Conservation (phyloP, 2,113 vertebrate species). For the Speoplatyrhinus poulsoni region DNA sequence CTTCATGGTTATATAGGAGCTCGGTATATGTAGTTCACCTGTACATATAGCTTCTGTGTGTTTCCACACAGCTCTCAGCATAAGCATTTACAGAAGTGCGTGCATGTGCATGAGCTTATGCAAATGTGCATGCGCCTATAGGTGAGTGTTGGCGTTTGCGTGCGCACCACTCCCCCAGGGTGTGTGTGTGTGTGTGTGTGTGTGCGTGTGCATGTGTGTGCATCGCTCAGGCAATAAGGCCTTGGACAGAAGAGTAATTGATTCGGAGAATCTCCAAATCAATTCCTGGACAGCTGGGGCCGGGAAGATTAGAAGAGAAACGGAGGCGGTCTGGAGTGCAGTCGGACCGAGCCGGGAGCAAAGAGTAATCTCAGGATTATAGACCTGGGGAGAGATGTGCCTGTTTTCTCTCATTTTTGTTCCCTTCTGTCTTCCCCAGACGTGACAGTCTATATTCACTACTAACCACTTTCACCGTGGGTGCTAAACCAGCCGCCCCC, state of each 20-base stretch:
- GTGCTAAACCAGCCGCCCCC: background rate
- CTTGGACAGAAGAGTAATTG: constrained; percentile 80
- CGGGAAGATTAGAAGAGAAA: constrained; percentile 81
- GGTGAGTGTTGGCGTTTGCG: constrained; percentile 34
- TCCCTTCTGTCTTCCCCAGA: constrained; percentile 55
- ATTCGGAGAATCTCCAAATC: constrained; percentile 84
- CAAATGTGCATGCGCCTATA: background rate
- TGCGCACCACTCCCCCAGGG: background rate
- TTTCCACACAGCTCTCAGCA: constrained; percentile 5
- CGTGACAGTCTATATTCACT: constrained; percentile 71
- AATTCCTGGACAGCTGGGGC: constrained; percentile 82
- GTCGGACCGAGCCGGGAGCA: constrained; percentile 72
- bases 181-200: constrained; percentile 25
- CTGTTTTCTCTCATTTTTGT: constrained; percentile 79
- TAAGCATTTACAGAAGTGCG: background rate
- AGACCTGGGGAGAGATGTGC: constrained; percentile 78
- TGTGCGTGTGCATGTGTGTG: constrained; percentile 46
- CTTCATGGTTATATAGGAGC: too few species aligned
- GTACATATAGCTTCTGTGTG: constrained; percentile 26
- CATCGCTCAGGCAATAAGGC: constrained; percentile 72
- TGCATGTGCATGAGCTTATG: background rate
- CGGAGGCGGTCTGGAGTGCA: constrained; percentile 68
- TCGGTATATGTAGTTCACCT: background rate
- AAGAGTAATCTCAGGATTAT: constrained; percentile 83
- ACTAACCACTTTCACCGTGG: constrained; percentile 50